Evolutionary conservation across 2,113 vertebrate species (phyloP).

Genomic region (Cairina moschata): DNA sequence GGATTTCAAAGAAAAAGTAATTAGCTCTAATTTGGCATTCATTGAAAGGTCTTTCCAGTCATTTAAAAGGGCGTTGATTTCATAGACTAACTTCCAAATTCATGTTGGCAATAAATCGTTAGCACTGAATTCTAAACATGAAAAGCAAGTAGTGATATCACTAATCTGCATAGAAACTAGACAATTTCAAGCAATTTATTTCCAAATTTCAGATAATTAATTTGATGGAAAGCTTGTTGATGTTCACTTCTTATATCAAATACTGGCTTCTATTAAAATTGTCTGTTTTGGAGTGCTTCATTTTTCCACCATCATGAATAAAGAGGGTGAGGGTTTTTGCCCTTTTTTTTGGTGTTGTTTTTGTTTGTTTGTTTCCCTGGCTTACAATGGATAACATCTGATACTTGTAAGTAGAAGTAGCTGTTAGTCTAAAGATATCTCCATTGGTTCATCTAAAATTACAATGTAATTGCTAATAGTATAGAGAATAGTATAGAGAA

Average conservation of each 20-base stretch:
- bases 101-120: background rate
- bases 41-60: background rate
- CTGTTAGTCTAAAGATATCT: background rate
- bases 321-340: background rate
- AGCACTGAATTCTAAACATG: background rate
- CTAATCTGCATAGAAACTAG: background rate
- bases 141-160: background rate
- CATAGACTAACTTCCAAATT: background rate
- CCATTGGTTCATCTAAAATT: background rate
- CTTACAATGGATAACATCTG: constrained; percentile 13
- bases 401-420: background rate
- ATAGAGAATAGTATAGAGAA: background rate
- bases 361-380: background rate
- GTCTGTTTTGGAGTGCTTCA: background rate
- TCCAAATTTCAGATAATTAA: background rate
- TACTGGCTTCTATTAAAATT: background rate
- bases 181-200: background rate
- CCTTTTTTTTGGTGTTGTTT: accelerated
- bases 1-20: constrained; percentile 18
- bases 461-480: background rate
- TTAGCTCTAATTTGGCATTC: background rate
- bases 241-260: background rate
- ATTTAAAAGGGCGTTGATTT: constrained; percentile 15
- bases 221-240: constrained; percentile 10
- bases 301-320: background rate